These are phyloP conservation scores for Apocrypta bakeri DNA, from an alignment of 1,140 invertebrate species.

Conservation along the genomic window DNA sequence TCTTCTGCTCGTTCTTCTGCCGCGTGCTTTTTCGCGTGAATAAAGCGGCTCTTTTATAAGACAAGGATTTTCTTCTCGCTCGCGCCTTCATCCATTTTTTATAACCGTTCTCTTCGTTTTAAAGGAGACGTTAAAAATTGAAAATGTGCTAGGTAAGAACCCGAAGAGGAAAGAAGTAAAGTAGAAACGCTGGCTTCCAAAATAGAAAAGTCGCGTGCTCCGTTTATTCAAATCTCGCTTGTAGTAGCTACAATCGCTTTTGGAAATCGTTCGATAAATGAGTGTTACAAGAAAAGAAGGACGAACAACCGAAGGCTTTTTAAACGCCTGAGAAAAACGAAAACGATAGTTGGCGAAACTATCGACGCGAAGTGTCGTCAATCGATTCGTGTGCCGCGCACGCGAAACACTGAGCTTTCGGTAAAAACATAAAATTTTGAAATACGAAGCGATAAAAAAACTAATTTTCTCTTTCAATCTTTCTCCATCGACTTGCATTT, in stretches of 20 bases:
- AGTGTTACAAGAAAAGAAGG: too few species aligned
- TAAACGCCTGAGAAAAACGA: too few species aligned
- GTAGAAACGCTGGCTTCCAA: not conserved
- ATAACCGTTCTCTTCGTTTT: not conserved
- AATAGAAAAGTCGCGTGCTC: not conserved
- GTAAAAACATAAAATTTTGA: not conserved
- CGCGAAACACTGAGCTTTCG: not conserved
- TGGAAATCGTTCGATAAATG: too few species aligned
- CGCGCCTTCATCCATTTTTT: not conserved
- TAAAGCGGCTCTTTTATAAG: slow-evolving; percentile 6
- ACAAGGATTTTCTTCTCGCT: not conserved
- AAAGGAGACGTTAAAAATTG: not conserved
- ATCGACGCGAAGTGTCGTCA: not conserved
- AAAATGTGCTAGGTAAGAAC: not conserved
- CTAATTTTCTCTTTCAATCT: slow-evolving; percentile 13
- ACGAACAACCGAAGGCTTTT: too few species aligned
- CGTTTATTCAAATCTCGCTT: too few species aligned
- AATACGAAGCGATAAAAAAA: slow-evolving; percentile 13
- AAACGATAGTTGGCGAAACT: too few species aligned
- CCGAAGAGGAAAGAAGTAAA: not conserved
- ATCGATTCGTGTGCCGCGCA: not conserved
- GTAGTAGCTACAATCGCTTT: too few species aligned
- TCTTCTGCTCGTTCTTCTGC: not conserved
- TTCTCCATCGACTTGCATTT: not conserved
- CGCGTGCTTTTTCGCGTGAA: not conserved